Base-by-base conservation (phyloP, 2,797 vertebrate species). In the Momotus momota region DNA sequence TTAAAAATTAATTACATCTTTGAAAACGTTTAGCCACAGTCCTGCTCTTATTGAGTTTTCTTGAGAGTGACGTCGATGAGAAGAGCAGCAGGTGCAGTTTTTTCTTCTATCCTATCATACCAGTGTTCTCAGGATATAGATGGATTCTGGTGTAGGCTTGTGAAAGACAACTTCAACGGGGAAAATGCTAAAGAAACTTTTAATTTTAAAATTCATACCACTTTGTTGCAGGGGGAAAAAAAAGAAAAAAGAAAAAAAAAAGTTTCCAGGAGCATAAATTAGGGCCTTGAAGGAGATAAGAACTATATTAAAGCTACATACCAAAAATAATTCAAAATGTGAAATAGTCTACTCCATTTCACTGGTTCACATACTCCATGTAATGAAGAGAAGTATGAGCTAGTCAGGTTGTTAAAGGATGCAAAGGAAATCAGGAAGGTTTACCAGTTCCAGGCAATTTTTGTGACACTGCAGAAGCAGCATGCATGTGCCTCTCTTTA, bases 1-100 rank as follows among this genome's bases (percentile, higher is more conserved):
- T 67, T 89, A 84, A 94, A 93, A 90, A 35, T 83, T 90, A 94
- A 91, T 95, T 79, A 86, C 65, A 80, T 83, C 43, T 75, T 82
- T 66, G 48, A 71, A 86, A 95, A 79, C 1, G 0, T 74, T 91
- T 60, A 75, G 60, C 52, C 58, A 71, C 40, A 80, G 64, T 52
- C 60, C 40, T 62, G 57, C 57, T 80, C 7, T 71, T 86, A 86
- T 5, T 83, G 65, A 84, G 43, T 84, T 87, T 87, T 75, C 74
- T 52, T 1, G 3, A 55, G 54, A 75, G 54, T 72, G 43, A 77
- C 10, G 2, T 67, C 83, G 87, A 64, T 48, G n/a, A 67, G 79
- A 80, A 52, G 66, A 77, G 70, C 27, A 81, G 55, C 69, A 84
- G 74, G 54, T 48, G 54, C 29, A 71, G 48, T 40, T 62, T 83